Evolutionary conservation across 2,888 invertebrate genomes (phyloP), one percentile per base, ranked within the genome.

Genomic region (Polietes domitor): DNA sequence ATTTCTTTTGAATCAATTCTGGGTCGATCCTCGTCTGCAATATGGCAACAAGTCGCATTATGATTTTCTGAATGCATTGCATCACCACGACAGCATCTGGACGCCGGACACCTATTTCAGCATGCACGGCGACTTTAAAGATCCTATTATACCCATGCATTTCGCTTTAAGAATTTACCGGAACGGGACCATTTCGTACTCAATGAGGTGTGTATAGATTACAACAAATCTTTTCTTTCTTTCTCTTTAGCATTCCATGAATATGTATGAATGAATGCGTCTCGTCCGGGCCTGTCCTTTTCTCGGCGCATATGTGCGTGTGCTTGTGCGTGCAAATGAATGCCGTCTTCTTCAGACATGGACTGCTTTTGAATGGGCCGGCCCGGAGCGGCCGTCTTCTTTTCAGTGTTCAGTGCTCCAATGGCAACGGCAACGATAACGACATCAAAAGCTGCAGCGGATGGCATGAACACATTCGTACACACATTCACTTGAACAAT

Each of bases 61-160:
- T 94, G 96, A 96, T 90, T 97, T 95, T 93, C 94, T 98, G 89
- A 98, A 98, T 93, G 98, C 97, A 87, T 96, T 98, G 90, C 97
- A 97, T 92, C 98, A 98, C 92, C 96, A 97, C 94, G 96, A 96
- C 91, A 95, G 97, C 91, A 96, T 98, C 91, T 98, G 97, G 98
- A 94, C 97, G 89, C 98, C 98, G 85, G 98, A 98, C 93, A 98
- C 97, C 80, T 98, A 98, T 93, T 98, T 98, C 93, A 97, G 98
- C 92, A 98, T 98, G 96, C 98, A 98, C 93, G 98, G 98, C 86
- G 98, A 98, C 93, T 98, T 98, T 93, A 97, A 98, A 94, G 97
- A 97, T 93, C 97, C 97, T 87, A 95, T 97, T 92, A 97, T 97
- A 93, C 97, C 97, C 88, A 96, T 97, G 93, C 97, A 98, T 94